Conservation (phyloP, 1,140 invertebrate species). For the Calephelis nemesis region DNA sequence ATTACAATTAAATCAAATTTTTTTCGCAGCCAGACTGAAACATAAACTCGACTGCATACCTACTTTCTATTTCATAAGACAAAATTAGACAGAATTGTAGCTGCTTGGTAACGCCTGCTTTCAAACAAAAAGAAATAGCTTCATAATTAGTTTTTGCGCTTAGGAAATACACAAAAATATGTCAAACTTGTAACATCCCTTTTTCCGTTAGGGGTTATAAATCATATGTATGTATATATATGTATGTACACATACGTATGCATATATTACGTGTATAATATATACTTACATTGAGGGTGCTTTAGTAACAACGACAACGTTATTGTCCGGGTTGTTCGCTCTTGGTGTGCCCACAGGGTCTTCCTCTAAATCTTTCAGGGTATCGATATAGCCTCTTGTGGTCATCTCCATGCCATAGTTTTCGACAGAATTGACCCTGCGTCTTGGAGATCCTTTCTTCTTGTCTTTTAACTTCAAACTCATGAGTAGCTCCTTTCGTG, state of each 20-base stretch:
- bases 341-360: constrained; percentile 56
- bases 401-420: constrained; percentile 39
- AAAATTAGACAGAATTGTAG: too few species aligned
- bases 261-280: background rate
- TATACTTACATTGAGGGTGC: constrained; percentile 49
- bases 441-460: constrained; percentile 45
- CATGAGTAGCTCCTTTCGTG: constrained; percentile 49
- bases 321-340: constrained; percentile 52
- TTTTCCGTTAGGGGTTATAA: too few species aligned
- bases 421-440: constrained; percentile 39
- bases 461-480: constrained; percentile 50
- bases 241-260: background rate
- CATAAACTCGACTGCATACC: too few species aligned
- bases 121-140: too few species aligned
- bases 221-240: background rate
- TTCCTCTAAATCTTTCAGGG: constrained; percentile 61
- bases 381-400: constrained; percentile 47
- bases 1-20: too few species aligned
- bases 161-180: too few species aligned
- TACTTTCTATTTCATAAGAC: too few species aligned
- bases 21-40: too few species aligned
- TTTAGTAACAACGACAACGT: constrained; percentile 58
- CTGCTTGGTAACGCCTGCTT: too few species aligned
- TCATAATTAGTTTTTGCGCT: too few species aligned
- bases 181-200: too few species aligned